Conservation (phyloP, 1,140 invertebrate genomes). For the Pararge aegeria region DNA sequence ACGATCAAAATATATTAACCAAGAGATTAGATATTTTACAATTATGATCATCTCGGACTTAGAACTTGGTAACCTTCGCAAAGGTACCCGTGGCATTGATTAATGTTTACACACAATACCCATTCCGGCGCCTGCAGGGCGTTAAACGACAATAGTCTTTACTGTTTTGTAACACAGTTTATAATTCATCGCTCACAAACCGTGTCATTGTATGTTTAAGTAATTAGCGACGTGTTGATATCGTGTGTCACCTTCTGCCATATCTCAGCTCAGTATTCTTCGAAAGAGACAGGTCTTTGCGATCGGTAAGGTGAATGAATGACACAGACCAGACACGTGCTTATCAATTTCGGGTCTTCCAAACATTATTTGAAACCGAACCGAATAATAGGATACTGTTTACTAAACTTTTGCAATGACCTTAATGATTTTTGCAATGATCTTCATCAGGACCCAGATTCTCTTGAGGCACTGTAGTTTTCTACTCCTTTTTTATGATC, state of each 20-base stretch:
- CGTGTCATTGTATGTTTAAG: constrained; percentile 50
- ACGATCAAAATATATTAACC: too few relatives aligned
- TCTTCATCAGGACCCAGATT: too few relatives aligned
- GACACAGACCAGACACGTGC: constrained; percentile 37
- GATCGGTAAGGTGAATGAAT: constrained; percentile 56
- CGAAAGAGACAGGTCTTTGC: constrained; percentile 41
- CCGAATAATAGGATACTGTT: neutral
- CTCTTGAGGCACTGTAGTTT: too few relatives aligned
- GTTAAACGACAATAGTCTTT: constrained; percentile 36
- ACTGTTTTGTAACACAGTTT: constrained; percentile 38
- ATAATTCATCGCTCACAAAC: constrained; percentile 33
- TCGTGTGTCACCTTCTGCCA: constrained; percentile 52
- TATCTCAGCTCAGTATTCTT: constrained; percentile 25
- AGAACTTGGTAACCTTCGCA: constrained; percentile 56
- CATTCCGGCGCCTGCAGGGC: constrained; percentile 41
- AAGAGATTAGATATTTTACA: neutral
- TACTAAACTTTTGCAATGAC: too few relatives aligned
- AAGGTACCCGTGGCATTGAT: constrained; percentile 66
- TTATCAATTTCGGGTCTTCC: constrained; percentile 9
- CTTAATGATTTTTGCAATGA: too few relatives aligned
- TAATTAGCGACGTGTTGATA: constrained; percentile 67
- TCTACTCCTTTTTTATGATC: too few relatives aligned
- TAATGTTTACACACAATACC: constrained; percentile 72
- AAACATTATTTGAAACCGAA: too few relatives aligned
- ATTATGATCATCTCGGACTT: constrained; percentile 23